Percentiles rank a stretch among this genome's conserved stretches.
These are phyloP conservation scores for Hydrozoanthus tunicans DNA, from an alignment of 64 coral and sea anemone species.

Conservation along the genomic window DNA sequence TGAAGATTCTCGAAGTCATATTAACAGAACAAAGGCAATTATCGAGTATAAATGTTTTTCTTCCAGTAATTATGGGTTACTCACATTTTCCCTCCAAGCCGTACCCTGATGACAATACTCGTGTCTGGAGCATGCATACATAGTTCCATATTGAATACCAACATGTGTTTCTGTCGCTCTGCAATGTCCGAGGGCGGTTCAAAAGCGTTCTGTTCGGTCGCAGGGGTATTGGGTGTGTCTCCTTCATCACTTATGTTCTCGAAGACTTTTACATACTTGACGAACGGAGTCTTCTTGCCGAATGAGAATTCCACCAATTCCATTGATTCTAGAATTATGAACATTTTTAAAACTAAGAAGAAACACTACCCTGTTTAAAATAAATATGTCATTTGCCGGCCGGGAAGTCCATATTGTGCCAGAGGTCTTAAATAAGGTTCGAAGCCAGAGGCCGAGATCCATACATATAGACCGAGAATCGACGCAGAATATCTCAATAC, in stretches of 20 bases:
- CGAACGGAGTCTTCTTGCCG: conserved; percentile 86
- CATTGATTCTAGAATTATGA: conserved; percentile 73
- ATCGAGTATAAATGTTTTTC: too few species aligned
- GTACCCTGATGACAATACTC: conserved; percentile 74
- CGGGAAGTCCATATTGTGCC: too few species aligned
- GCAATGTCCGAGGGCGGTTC: conserved; percentile 68
- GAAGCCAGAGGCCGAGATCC: too few species aligned
- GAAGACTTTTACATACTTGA: conserved; percentile 92
- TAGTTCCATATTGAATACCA: conserved; percentile 89
- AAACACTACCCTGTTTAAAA: background rate
- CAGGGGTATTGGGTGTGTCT: conserved; percentile 70
- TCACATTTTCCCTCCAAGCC: conserved; percentile 94
- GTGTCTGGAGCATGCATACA: conserved; percentile 87
- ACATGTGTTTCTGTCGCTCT: conserved; percentile 77
- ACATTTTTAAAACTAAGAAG: background rate
- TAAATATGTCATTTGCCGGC: too few species aligned
- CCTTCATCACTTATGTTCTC: conserved; percentile 87
- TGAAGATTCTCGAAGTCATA: too few species aligned
- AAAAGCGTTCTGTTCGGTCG: conserved; percentile 66
- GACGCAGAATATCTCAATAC: too few species aligned
- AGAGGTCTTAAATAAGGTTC: too few species aligned
- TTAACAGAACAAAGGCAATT: too few species aligned
- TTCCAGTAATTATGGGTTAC: background rate
- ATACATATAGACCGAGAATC: too few species aligned
- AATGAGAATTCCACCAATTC: conserved; percentile 88